Evolutionary conservation across 2,888 invertebrate species (phyloP).

Genomic region (Tortricodes alternella): DNA sequence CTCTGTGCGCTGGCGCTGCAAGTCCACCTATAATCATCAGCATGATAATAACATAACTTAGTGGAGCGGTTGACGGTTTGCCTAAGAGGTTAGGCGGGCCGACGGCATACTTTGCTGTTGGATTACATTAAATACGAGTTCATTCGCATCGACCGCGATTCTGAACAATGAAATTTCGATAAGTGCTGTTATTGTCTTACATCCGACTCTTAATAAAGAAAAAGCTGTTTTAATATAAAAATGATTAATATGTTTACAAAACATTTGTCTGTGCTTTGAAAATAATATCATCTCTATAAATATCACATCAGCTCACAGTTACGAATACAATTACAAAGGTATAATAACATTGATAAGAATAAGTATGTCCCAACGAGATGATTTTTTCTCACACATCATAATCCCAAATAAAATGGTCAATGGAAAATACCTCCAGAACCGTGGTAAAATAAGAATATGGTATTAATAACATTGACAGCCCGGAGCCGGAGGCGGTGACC

Average conservation of each 20-base stretch:
- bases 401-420: background rate
- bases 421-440: slow-evolving; percentile 11
- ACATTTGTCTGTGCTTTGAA: background rate
- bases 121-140: slow-evolving; percentile 76
- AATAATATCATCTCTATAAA: background rate
- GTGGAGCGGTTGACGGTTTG: slow-evolving; percentile 53
- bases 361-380: no score
- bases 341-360: background rate
- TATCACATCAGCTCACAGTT: background rate
- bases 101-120: slow-evolving; percentile 71
- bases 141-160: slow-evolving; percentile 75
- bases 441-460: slow-evolving; percentile 19
- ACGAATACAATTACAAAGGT: background rate
- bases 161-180: slow-evolving; percentile 55
- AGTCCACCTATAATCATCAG: slow-evolving; percentile 20
- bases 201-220: background rate
- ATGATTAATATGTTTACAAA: no score
- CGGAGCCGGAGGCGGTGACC: slow-evolving; percentile 39
- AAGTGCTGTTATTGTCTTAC: background rate
- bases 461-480: slow-evolving; percentile 42
- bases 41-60: slow-evolving; percentile 43
- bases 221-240: no score
- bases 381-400: no score
- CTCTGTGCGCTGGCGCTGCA: background rate
- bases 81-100: slow-evolving; percentile 73